phyloP scores from a whole-genome alignment of 2,113 vertebrate genomes.

The Petrocephalus zakoni region DNA sequence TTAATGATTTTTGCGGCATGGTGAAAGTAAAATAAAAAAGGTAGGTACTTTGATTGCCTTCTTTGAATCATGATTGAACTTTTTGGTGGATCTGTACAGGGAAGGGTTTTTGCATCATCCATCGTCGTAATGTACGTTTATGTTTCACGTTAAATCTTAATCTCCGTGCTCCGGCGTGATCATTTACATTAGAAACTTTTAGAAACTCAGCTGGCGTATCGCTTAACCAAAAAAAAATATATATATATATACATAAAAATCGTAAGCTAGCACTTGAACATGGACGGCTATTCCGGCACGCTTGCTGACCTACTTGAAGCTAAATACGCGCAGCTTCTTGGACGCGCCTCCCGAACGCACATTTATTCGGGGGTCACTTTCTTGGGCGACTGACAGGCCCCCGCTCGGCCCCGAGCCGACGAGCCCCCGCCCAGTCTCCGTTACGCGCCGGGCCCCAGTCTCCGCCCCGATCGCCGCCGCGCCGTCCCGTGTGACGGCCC shows the following conservation, averaged over 20 bases:
- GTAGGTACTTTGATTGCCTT: not conserved
- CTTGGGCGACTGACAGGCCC: not conserved
- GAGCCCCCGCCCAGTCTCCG: not conserved
- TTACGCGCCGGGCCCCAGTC: not conserved
- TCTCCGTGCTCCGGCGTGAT: not conserved
- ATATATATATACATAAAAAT: not conserved
- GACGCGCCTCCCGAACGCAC: no score
- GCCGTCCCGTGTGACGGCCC: not conserved
- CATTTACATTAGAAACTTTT: not conserved
- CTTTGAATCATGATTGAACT: not conserved
- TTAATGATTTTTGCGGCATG: not conserved
- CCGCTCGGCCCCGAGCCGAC: not conserved
- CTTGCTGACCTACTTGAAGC: not conserved
- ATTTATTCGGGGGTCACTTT: not conserved
- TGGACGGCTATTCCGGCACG: not conserved
- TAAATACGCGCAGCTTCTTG: not conserved
- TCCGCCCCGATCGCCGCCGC: not conserved
- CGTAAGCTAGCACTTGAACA: not conserved
- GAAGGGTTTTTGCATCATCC: not conserved
- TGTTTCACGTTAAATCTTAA: not conserved
- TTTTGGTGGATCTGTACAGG: not conserved
- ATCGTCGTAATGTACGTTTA: not conserved
- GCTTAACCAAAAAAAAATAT: not conserved
- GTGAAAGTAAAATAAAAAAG: not conserved
- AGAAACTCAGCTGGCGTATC: not conserved